Percentiles rank a stretch among this genome's conserved stretches.
These are phyloP conservation scores for Naso thynnoides DNA, from an alignment of 2,797 vertebrate genomes.

Conservation along the genomic window DNA sequence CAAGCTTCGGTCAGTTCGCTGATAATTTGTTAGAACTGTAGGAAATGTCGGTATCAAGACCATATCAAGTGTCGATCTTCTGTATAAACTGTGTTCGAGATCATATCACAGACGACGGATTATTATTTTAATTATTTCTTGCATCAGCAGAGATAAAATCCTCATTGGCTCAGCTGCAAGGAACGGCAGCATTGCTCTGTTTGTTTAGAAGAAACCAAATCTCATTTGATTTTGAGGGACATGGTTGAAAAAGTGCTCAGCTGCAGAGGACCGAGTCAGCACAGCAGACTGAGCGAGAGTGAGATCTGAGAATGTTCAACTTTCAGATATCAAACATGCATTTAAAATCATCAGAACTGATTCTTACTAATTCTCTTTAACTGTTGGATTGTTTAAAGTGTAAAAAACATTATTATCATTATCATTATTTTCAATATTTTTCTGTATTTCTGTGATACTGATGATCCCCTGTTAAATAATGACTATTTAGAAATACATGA, in stretches of 20 bases:
- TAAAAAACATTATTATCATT: too few relatives aligned
- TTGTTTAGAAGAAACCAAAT: constrained; percentile 53
- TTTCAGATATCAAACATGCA: too few relatives aligned
- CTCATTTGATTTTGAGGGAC: constrained; percentile 33
- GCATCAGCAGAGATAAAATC: constrained; percentile 57
- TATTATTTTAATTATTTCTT: constrained; percentile 66
- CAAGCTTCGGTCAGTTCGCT: constrained; percentile 38
- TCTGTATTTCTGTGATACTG: too few relatives aligned
- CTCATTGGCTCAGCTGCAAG: constrained; percentile 16
- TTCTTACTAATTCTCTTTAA: too few relatives aligned
- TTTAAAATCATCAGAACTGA: too few relatives aligned
- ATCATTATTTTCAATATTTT: too few relatives aligned
- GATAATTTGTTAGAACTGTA: constrained; percentile 54
- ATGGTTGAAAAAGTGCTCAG: constrained; percentile 1
- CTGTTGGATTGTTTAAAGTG: too few relatives aligned
- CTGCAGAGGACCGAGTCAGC: constrained; percentile 12
- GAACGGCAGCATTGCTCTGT: constrained; percentile 14
- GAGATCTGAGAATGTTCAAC: neutral
- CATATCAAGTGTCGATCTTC: constrained; percentile 36
- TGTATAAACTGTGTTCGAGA: constrained; percentile 41
- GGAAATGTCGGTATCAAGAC: constrained; percentile 20
- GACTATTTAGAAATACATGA: too few relatives aligned
- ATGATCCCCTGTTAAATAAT: too few relatives aligned
- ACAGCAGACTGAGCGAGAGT: constrained; percentile 5
- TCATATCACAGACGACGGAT: constrained; percentile 60